Evolutionary conservation across 2,113 vertebrate species (phyloP).

Genomic region (Microtus richardsoni): DNA sequence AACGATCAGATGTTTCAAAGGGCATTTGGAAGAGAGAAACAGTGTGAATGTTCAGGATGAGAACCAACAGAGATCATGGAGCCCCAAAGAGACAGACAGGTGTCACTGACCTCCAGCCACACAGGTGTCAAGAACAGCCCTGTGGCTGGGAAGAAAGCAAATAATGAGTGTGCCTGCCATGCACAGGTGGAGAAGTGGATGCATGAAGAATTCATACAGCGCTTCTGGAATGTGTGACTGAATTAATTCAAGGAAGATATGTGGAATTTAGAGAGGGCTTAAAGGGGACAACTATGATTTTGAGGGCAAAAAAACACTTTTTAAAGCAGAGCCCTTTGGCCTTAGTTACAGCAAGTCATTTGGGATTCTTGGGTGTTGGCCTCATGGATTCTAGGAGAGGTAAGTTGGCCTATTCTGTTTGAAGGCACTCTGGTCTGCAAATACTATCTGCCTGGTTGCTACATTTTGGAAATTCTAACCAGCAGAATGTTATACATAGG

Average conservation of each 20-base stretch:
- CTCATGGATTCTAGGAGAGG: background rate
- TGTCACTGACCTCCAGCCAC: background rate
- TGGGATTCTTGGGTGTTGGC: background rate
- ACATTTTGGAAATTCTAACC: slow-evolving; percentile 10
- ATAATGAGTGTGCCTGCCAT: background rate
- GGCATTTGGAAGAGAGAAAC: slow-evolving; percentile 61
- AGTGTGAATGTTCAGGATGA: slow-evolving; percentile 41
- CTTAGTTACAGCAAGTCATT: background rate
- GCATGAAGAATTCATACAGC: background rate
- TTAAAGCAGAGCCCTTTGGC: background rate
- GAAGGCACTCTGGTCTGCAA: background rate
- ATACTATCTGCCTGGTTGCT: background rate
- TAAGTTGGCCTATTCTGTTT: background rate
- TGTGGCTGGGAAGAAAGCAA: background rate
- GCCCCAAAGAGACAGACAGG: background rate
- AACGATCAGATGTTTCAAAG: slow-evolving; percentile 33
- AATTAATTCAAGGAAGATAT: slow-evolving; percentile 30
- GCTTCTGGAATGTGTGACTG: background rate
- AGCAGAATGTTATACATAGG: background rate
- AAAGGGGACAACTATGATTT: background rate
- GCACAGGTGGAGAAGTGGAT: background rate
- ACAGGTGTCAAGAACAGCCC: background rate
- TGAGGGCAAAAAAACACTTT: background rate
- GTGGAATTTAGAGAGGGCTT: slow-evolving; percentile 24
- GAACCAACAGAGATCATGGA: slow-evolving; percentile 1